Conservation (phyloP, 1,140 invertebrate genomes). For the Steinernema feltiae region DNA sequence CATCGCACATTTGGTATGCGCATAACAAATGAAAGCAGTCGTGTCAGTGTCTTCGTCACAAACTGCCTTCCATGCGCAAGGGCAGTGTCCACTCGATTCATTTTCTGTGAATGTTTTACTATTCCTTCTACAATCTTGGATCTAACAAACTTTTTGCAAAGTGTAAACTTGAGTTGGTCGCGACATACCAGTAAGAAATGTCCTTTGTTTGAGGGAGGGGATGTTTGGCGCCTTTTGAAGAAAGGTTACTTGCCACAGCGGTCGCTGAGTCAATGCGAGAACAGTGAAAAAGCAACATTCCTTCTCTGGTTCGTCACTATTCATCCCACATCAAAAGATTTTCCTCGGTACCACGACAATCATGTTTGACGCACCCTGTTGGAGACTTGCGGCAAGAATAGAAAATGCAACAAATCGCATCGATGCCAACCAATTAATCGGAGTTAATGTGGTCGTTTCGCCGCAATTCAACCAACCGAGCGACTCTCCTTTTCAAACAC, state of each 20-base stretch:
- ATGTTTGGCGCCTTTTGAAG: not conserved
- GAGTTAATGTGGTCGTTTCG: constrained; percentile 11
- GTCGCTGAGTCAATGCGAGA: constrained; percentile 9
- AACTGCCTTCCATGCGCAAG: no score
- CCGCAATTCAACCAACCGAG: constrained; percentile 8
- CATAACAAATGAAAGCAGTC: no score
- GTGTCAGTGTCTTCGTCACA: no score
- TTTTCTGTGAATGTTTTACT: no score
- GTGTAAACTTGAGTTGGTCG: no score
- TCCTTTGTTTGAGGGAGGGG: not conserved
- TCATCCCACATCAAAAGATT: constrained; percentile 1
- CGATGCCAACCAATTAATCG: not conserved
- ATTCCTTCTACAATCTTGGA: no score
- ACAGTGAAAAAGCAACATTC: constrained; percentile 8
- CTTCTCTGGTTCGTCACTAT: not conserved
- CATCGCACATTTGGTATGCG: no score
- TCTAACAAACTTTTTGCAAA: no score
- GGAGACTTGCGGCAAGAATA: not conserved
- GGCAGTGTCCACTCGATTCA: no score
- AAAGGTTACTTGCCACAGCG: not conserved
- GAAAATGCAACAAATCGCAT: constrained; percentile 10
- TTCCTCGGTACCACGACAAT: not conserved
- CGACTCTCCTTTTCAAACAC: constrained; percentile 15
- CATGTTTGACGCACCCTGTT: not conserved
- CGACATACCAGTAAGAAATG: no score